Conservation (phyloP, 1,140 invertebrate genomes). For the Drosophila grimshawi region DNA sequence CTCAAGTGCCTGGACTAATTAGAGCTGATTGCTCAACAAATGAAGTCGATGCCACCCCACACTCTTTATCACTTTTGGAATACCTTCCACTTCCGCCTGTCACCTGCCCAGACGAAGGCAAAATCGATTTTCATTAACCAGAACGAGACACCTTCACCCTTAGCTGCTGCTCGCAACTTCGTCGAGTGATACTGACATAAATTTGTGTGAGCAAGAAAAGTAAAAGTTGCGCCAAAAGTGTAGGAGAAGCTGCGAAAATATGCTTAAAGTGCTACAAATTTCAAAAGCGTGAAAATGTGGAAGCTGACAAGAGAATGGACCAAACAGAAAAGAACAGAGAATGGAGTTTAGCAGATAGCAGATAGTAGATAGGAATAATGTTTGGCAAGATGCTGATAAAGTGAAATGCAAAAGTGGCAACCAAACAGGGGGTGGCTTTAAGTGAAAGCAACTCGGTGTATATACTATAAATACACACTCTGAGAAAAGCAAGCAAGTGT, state of each 20-base stretch:
- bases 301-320: background rate
- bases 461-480: background rate
- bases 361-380: slow-evolving; percentile 26
- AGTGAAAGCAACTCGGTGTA: slow-evolving; percentile 20
- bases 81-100: background rate
- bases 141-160: slow-evolving; percentile 11
- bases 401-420: slow-evolving; percentile 32
- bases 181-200: slow-evolving; percentile 43
- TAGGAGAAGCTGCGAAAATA: slow-evolving; percentile 37
- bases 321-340: background rate
- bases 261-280: slow-evolving; percentile 38
- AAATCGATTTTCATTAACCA: slow-evolving; percentile 48
- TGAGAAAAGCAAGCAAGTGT: background rate
- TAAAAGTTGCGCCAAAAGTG: slow-evolving; percentile 10
- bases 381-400: slow-evolving; percentile 52
- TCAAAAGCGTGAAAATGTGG: slow-evolving; percentile 18
- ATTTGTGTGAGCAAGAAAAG: background rate
- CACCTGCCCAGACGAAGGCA: slow-evolving; percentile 15
- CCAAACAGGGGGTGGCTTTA: background rate
- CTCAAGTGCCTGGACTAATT: slow-evolving; percentile 66
- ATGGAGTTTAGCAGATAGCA: background rate
- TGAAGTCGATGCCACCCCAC: slow-evolving; percentile 51
- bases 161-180: background rate
- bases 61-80: background rate
- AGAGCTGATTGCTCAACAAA: slow-evolving; percentile 74